Conservation (phyloP, 64 coral and sea anemone species). For the Porites lutea region DNA sequence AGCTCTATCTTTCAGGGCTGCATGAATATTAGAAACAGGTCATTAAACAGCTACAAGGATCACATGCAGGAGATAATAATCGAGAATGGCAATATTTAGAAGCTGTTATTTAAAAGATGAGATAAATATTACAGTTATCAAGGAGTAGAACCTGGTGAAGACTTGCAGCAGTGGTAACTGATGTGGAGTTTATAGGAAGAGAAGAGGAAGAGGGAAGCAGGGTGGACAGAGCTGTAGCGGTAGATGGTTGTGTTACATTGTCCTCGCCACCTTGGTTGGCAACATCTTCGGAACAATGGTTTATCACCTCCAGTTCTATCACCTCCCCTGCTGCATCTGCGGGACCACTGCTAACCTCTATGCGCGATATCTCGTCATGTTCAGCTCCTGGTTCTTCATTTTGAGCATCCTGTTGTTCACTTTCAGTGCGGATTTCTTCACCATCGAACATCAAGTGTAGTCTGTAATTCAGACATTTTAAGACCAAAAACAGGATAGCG, state of each 20-base stretch:
- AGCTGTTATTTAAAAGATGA: conserved; percentile 25
- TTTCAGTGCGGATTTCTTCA: conserved; percentile 87
- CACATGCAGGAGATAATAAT: neutral
- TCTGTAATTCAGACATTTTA: conserved; percentile 94
- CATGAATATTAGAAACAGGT: too few species aligned
- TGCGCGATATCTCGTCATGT: conserved; percentile 4
- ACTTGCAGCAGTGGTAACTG: conserved; percentile 40
- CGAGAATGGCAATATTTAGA: neutral
- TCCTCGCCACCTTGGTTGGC: conserved; percentile 41
- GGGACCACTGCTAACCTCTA: conserved; percentile 15
- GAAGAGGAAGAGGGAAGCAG: conserved; percentile 50
- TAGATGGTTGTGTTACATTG: conserved; percentile 24
- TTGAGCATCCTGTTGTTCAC: conserved; percentile 59
- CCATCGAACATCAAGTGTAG: conserved; percentile 98
- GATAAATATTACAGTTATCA: conserved; percentile 37
- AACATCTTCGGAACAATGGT: conserved; percentile 47
- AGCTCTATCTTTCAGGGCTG: too few species aligned
- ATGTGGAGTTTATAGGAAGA: conserved; percentile 42
- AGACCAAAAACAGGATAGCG: conserved; percentile 79
- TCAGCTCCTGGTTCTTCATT: conserved; percentile 15
- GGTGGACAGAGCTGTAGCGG: conserved; percentile 24
- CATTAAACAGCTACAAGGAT: too few species aligned
- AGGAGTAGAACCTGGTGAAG: conserved; percentile 47
- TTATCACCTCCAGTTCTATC: conserved; percentile 85
- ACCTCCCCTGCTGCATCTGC: conserved; percentile 46